These are phyloP conservation scores for Cephus nigrinus DNA, from an alignment of 2,888 invertebrate genomes.

Conservation along the genomic window DNA sequence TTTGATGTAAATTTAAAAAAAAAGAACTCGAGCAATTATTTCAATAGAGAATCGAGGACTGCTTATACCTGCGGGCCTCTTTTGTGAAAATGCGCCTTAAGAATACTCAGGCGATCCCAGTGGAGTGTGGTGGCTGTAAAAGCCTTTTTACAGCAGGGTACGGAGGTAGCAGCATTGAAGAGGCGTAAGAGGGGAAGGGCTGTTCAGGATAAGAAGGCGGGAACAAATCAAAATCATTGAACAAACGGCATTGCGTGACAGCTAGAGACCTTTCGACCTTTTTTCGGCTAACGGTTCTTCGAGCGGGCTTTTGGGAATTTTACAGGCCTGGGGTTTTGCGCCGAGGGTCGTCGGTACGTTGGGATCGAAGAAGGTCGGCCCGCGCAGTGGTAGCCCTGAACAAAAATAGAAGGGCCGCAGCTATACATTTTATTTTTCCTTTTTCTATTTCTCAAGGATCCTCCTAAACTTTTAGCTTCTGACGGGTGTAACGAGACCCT, in stretches of 20 bases:
- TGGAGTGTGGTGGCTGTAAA: neutral
- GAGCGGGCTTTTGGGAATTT: neutral
- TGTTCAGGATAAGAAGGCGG: neutral
- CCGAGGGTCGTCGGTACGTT: neutral
- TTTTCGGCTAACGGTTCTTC: neutral
- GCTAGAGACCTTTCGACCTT: neutral
- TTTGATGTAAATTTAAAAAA: neutral
- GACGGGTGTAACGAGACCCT: neutral
- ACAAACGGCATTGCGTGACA: neutral
- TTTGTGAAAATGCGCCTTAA: neutral
- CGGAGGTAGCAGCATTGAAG: neutral
- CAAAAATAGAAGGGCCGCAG: neutral
- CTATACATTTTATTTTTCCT: neutral
- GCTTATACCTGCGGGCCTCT: neutral
- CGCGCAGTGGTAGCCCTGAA: neutral
- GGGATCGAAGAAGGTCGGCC: neutral
- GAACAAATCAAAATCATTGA: neutral
- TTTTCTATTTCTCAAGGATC: neutral
- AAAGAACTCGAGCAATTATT: neutral
- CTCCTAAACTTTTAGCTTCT: neutral
- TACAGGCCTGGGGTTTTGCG: neutral
- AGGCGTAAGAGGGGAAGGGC: neutral
- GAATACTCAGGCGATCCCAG: neutral
- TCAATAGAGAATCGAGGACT: no score
- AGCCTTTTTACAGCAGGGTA: neutral